These are phyloP conservation scores for Sebastiscus albofasciatus DNA, from an alignment of 2,797 vertebrate genomes.

Conservation along the genomic window DNA sequence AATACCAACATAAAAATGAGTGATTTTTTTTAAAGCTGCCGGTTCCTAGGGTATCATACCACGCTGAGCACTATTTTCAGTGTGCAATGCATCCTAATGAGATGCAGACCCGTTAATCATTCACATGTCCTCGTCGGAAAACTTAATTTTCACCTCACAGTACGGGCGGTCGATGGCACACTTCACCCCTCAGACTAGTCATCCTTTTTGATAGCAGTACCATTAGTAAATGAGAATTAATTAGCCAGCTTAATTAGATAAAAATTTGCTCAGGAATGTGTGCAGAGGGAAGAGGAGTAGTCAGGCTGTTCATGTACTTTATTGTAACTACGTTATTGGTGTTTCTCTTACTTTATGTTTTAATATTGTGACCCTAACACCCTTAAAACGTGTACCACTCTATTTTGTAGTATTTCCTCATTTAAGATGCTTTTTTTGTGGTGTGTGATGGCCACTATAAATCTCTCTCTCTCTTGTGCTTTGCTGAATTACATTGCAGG, in stretches of 20 bases:
- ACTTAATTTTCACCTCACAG: conserved; percentile 62
- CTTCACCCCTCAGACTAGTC: conserved; percentile 51
- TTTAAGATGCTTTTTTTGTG: background rate
- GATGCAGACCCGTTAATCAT: conserved; percentile 69
- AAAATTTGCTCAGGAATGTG: conserved; percentile 45
- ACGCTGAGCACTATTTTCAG: conserved; percentile 7
- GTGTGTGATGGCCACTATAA: background rate
- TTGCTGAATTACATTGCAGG: background rate
- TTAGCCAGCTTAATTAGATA: conserved; percentile 73
- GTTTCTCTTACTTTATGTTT: background rate
- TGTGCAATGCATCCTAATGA: conserved; percentile 48
- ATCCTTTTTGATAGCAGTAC: conserved; percentile 57
- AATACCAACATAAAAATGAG: conserved; percentile 20
- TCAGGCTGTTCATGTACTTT: background rate
- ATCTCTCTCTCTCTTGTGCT: conserved; percentile 2
- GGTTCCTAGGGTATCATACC: background rate
- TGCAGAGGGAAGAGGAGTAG: conserved; percentile 13
- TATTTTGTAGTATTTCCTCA: background rate
- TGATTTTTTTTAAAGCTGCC: background rate
- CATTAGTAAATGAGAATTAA: conserved; percentile 80
- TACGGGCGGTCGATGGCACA: conserved; percentile 26
- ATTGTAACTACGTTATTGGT: background rate
- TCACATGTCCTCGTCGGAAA: conserved; percentile 58
- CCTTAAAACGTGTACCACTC: background rate
- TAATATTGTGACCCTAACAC: background rate